A percentile compares a stretch with the other conserved stretches of the same genome.
Conservation (phyloP, 1,140 invertebrate species). For the Papilio helenus region DNA sequence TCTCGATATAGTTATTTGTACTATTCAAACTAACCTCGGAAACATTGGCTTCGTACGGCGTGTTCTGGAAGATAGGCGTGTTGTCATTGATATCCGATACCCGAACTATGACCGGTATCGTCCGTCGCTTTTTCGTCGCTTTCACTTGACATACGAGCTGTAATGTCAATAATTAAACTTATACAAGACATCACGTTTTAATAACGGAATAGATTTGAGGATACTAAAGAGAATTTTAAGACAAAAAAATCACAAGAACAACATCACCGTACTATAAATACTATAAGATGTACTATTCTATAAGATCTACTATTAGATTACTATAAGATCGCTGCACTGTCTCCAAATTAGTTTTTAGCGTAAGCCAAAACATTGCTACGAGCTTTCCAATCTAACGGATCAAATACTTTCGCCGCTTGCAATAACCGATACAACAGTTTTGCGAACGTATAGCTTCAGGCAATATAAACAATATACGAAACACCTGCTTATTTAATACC, state of each 20-base stretch:
- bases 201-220: background rate
- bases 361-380: background rate
- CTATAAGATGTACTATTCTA: too few species aligned
- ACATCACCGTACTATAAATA: background rate
- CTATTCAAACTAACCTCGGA: constrained; percentile 88
- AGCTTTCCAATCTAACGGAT: background rate
- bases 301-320: background rate
- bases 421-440: background rate
- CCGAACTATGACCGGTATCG: constrained; percentile 93
- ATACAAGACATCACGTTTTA: background rate
- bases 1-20: background rate
- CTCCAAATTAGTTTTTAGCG: too few species aligned
- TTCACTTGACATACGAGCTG: constrained; percentile 91
- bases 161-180: constrained; percentile 59
- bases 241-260: background rate
- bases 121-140: constrained; percentile 89
- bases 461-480: constrained; percentile 4
- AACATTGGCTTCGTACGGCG: constrained; percentile 91
- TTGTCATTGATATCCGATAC: constrained; percentile 97
- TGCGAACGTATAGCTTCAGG: constrained; percentile 5
- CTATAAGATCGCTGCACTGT: too few species aligned
- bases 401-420: constrained; percentile 3
- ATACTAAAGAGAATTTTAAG: background rate
- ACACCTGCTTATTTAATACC: constrained; percentile 22
- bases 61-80: constrained; percentile 90